A percentile compares a stretch with the other conserved stretches of the same genome.
phyloP scores from a whole-genome alignment of 30 jellyfish, hydroid and myxozoan species.

The Turritopsis rubra region DNA sequence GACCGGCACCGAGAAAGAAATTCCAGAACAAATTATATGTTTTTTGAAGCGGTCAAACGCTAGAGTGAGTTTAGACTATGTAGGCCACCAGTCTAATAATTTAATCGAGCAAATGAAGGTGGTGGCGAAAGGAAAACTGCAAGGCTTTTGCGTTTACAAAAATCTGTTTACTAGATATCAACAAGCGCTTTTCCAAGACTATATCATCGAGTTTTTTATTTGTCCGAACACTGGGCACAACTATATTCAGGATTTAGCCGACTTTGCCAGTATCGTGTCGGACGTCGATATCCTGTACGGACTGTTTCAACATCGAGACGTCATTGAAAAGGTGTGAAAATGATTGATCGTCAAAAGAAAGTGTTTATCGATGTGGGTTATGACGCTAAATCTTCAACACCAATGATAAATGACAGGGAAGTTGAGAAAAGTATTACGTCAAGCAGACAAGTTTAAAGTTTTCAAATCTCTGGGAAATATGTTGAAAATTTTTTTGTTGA shows the following conservation, averaged over 20 bases:
- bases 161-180: constrained; percentile 5
- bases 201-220: neutral
- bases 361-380: too few species aligned
- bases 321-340: neutral
- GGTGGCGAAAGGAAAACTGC: neutral
- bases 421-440: too few species aligned
- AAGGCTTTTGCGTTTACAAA: neutral
- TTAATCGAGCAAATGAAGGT: neutral
- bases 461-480: too few species aligned
- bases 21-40: constrained; percentile 10
- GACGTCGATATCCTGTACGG: neutral
- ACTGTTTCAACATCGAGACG: constrained; percentile 9
- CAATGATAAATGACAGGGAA: too few species aligned
- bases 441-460: too few species aligned
- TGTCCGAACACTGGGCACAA: neutral
- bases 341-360: neutral
- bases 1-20: constrained; percentile 4
- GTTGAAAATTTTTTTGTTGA: too few species aligned
- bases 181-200: constrained; percentile 3
- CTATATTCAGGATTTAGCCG: neutral
- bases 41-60: neutral
- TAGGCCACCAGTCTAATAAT: constrained; percentile 3
- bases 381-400: too few species aligned
- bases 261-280: neutral
- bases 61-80: constrained; percentile 9